Conservation (phyloP, 2,797 vertebrate genomes). For the Clarias pachynema region DNA sequence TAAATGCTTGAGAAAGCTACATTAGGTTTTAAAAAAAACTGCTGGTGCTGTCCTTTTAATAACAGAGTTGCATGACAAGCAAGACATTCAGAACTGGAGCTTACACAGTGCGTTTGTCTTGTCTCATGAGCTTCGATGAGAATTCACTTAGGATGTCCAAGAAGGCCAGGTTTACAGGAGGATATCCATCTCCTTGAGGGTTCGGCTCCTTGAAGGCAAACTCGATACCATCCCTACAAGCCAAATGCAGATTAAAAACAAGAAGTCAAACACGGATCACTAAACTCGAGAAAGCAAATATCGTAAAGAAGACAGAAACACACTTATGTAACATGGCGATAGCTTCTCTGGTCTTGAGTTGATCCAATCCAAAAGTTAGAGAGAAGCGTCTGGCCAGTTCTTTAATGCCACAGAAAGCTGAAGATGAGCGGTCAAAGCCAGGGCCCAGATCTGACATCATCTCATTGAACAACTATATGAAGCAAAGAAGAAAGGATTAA, state of each 20-base stretch:
- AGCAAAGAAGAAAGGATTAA: not conserved
- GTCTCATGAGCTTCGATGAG: conserved; percentile 97
- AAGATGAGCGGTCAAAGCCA: conserved; percentile 96
- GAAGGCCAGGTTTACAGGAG: conserved; percentile 95
- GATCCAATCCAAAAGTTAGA: conserved; percentile 97
- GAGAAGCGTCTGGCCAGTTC: conserved; percentile 98
- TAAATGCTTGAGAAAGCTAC: not conserved
- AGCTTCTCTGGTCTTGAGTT: conserved; percentile 97
- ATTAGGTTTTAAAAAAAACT: not conserved
- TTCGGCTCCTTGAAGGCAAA: conserved; percentile 98
- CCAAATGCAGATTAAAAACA: conserved; percentile 1
- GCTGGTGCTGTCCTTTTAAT: not conserved
- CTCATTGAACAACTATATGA: conserved; percentile 91
- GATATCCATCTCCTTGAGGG: conserved; percentile 93
- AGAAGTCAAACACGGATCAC: not conserved
- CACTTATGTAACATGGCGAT: conserved; percentile 99
- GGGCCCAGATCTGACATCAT: conserved; percentile 97
- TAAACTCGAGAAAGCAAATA: not conserved
- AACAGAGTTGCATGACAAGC: not conserved
- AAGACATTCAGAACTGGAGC: conserved; percentile 50
- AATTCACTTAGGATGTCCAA: conserved; percentile 98
- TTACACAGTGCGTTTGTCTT: conserved; percentile 99
- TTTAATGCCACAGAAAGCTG: conserved; percentile 95
- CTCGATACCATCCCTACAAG: conserved; percentile 93
- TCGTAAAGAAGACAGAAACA: conserved; percentile 57